A percentile compares a stretch with the other conserved stretches of the same genome.
These are phyloP conservation scores for Chromis chromis DNA, from an alignment of 2,797 vertebrate genomes.

Conservation along the genomic window DNA sequence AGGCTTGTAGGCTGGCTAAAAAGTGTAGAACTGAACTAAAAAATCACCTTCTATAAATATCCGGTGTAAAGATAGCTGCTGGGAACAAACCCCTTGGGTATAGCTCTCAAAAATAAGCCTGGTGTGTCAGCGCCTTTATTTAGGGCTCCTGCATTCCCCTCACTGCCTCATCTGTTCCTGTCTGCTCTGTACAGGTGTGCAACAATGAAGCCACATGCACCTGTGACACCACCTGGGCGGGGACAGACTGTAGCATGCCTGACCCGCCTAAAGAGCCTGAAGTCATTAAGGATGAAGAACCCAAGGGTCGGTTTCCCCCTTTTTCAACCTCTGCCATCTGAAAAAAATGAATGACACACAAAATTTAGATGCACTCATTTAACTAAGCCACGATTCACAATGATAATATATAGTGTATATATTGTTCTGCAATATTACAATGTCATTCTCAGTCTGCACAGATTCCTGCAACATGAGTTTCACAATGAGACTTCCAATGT, in stretches of 20 bases:
- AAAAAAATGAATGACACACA: constrained; percentile 28
- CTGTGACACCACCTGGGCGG: constrained; percentile 95
- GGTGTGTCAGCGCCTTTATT: constrained; percentile 40
- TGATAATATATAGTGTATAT: constrained; percentile 20
- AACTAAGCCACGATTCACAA: constrained; percentile 30
- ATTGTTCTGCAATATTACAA: constrained; percentile 40
- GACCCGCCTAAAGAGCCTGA: constrained; percentile 90
- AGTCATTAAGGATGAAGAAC: constrained; percentile 88
- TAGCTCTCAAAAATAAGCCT: not conserved
- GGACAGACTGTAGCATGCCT: constrained; percentile 98
- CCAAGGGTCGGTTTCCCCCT: constrained; percentile 93
- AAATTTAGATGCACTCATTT: constrained; percentile 18
- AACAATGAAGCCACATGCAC: constrained; percentile 98
- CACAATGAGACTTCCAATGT: constrained; percentile 27
- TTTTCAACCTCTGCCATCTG: constrained; percentile 46
- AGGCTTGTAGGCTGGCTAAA: too few relatives aligned
- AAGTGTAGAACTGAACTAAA: not conserved
- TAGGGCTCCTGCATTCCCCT: constrained; percentile 2
- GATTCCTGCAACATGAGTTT: constrained; percentile 32
- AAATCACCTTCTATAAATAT: not conserved
- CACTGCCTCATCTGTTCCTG: constrained; percentile 17
- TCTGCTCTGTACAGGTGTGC: constrained; percentile 88
- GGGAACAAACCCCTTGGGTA: constrained; percentile 1
- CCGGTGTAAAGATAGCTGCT: not conserved
- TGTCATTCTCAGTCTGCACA: constrained; percentile 37